Conservation (phyloP, 2,113 vertebrate species). For the Phyllostomus hastatus region DNA sequence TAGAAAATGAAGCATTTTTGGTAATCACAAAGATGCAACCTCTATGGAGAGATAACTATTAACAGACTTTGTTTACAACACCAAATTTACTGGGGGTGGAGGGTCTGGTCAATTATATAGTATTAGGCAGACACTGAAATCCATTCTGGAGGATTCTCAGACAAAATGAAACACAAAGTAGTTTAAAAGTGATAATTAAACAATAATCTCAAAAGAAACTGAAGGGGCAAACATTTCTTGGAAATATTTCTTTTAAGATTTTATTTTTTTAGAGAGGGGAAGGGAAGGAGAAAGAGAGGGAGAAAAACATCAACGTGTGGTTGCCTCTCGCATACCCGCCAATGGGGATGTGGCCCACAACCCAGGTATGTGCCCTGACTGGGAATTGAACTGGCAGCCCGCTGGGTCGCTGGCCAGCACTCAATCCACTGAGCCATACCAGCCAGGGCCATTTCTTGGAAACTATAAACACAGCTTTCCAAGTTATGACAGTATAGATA, state of each 20-base stretch:
- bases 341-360: too few relatives aligned
- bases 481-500: background rate
- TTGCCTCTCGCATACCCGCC: too few relatives aligned
- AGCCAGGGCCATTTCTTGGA: background rate
- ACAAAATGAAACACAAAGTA: background rate
- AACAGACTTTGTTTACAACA: background rate
- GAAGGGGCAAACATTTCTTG: background rate
- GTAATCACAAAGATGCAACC: background rate
- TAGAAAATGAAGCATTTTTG: background rate
- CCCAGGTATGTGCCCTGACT: too few relatives aligned
- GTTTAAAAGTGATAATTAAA: background rate
- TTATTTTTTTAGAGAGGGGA: too few relatives aligned
- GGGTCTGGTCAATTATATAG: background rate
- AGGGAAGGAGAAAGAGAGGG: too few relatives aligned
- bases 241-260: background rate
- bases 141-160: background rate
- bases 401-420: too few relatives aligned
- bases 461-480: background rate
- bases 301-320: too few relatives aligned
- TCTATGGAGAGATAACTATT: background rate
- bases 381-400: too few relatives aligned
- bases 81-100: background rate
- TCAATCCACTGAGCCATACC: too few relatives aligned
- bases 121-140: background rate
- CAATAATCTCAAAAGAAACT: background rate